phyloP scores from a whole-genome alignment of 2,888 invertebrate genomes.

The Apodemia hepburni region DNA sequence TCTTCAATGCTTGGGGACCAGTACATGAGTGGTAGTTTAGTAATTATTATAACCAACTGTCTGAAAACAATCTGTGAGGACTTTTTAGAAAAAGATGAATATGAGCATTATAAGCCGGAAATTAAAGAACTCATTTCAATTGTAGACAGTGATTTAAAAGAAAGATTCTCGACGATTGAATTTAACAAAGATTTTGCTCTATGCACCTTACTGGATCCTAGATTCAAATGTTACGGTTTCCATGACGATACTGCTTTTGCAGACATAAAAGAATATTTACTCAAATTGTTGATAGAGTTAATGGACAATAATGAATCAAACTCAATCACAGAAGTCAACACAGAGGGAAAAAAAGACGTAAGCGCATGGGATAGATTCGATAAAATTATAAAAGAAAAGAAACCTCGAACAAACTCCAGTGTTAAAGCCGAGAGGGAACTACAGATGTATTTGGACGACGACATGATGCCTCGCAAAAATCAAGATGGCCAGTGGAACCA shows the following conservation, averaged over 20 bases:
- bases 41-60: conserved; percentile 7
- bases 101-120: conserved; percentile 3
- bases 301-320: not conserved
- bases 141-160: conserved; percentile 1
- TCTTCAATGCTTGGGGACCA: not conserved
- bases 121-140: not conserved
- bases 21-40: not conserved
- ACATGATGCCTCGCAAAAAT: conserved; percentile 17
- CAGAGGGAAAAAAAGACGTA: not conserved
- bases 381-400: conserved; percentile 18
- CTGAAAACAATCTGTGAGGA: not conserved
- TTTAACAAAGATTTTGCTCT: conserved; percentile 9
- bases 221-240: conserved; percentile 8
- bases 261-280: not conserved
- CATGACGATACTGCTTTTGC: not conserved
- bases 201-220: conserved; percentile 10
- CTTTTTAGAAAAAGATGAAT: not conserved
- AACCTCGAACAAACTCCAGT: not conserved
- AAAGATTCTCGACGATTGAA: conserved; percentile 2
- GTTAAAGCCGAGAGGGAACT: conserved; percentile 18
- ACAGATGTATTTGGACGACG: conserved; percentile 22
- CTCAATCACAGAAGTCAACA: not conserved
- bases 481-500: conserved; percentile 17
- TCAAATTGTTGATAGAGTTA: not conserved
- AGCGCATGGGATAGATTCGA: conserved; percentile 20